These are phyloP conservation scores for Theodoxus fluviatilis DNA, from an alignment of 2,888 invertebrate species.

Conservation along the genomic window DNA sequence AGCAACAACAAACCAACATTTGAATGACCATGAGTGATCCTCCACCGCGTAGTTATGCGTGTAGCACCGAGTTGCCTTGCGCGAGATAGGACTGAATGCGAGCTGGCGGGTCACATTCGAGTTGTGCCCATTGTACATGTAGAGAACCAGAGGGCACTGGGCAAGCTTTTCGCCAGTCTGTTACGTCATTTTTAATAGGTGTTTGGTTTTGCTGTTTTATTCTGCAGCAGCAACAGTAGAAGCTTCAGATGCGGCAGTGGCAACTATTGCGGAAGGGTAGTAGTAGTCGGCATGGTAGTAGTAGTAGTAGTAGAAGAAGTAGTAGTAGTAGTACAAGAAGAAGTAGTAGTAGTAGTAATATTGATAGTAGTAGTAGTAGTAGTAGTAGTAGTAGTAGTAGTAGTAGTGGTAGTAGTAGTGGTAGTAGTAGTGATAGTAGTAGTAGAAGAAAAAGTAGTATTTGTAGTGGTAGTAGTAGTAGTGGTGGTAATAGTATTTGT, in stretches of 20 bases:
- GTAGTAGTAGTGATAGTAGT: slow-evolving; percentile 15
- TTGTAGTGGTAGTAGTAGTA: slow-evolving; percentile 25
- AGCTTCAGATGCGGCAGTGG: slow-evolving; percentile 3
- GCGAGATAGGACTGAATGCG: too few relatives aligned
- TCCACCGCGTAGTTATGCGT: too few relatives aligned
- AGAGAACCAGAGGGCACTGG: too few relatives aligned
- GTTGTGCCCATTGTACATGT: too few relatives aligned
- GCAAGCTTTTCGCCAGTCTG: too few relatives aligned
- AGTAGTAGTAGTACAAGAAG: slow-evolving; percentile 29
- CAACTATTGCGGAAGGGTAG: slow-evolving; percentile 6
- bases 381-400: slow-evolving; percentile 25
- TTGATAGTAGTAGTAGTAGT: slow-evolving; percentile 31
- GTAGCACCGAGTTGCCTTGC: too few relatives aligned
- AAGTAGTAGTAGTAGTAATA: slow-evolving; percentile 31
- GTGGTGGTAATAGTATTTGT: slow-evolving; percentile 27
- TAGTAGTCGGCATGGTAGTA: slow-evolving; percentile 20
- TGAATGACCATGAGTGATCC: too few relatives aligned
- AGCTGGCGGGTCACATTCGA: too few relatives aligned
- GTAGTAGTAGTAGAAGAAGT: slow-evolving; percentile 21
- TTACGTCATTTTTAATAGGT: too few relatives aligned
- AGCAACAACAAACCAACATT: too few relatives aligned
- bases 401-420: neutral
- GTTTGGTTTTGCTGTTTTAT: too few relatives aligned
- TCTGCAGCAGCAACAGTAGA: neutral
- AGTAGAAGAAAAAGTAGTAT: neutral